Evolutionary conservation across 2,888 invertebrate species (phyloP).

Genomic region (Chloroclysta siterata): DNA sequence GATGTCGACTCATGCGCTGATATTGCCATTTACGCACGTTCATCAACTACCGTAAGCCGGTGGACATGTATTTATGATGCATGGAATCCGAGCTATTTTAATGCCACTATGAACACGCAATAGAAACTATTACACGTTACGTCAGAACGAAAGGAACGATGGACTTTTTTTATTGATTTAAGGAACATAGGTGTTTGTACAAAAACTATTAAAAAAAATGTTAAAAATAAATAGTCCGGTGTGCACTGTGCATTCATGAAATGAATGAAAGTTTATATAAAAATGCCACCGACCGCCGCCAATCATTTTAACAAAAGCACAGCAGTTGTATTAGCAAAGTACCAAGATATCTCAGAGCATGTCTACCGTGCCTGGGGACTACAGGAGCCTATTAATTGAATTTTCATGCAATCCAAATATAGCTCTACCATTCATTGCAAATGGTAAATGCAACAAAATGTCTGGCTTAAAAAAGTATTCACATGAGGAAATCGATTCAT

Average conservation of each 20-base stretch:
- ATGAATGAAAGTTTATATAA: too few relatives aligned
- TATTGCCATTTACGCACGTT: constrained; percentile 42
- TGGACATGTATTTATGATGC: constrained; percentile 40
- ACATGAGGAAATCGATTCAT: constrained; percentile 33
- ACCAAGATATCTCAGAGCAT: too few relatives aligned
- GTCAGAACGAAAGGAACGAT: constrained; percentile 16
- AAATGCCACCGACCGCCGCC: too few relatives aligned
- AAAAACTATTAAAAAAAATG: neutral
- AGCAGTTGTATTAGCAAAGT: too few relatives aligned
- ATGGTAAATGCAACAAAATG: constrained; percentile 18
- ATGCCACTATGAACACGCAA: constrained; percentile 34
- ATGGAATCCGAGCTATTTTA: constrained; percentile 36
- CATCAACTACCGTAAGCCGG: constrained; percentile 41
- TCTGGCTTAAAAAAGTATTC: constrained; percentile 18
- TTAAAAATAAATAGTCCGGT: too few relatives aligned
- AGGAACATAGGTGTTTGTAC: neutral
- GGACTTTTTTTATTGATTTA: constrained; percentile 1
- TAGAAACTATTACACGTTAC: constrained; percentile 33
- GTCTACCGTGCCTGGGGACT: too few relatives aligned
- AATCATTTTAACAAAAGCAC: too few relatives aligned
- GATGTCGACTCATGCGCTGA: constrained; percentile 32
- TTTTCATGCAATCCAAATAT: neutral
- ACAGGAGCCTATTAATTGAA: too few relatives aligned
- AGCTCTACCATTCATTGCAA: constrained; percentile 10
- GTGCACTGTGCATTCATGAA: too few relatives aligned